Base-by-base conservation (phyloP, 2,888 invertebrate genomes). In the Cremastinae sp. region DNA sequence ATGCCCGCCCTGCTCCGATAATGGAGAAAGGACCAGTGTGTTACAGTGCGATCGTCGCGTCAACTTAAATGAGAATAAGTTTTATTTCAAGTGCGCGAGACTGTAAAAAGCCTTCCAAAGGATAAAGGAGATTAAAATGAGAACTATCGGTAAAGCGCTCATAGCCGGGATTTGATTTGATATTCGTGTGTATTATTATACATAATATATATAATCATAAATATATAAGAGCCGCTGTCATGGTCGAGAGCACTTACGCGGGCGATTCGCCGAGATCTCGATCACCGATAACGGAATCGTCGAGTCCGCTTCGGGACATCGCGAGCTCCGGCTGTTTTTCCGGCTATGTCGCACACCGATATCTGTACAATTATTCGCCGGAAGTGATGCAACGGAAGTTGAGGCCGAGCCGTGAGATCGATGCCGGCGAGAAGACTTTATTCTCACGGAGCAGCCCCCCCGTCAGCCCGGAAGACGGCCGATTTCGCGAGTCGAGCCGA, bases 231-330 rank as follows among this genome's bases (percentile, higher is more conserved):
- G 9, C 8, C 41, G 41, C 9, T 41, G 28, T 28, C 2, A 89
- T 89, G 89, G 89, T 89, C 81, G 89, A 89, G 75, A 89, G 89
- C 76, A 85, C 81, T 54, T 88, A 87, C 78, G 84, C 85, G 66
- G 85, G 87, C 82, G 89, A 89, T 65, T 86, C 88, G 59, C 86
- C 87, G 22, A 82, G 87, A 83, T 88, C 89, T 78, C 86, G 87
- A 79, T 89, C 89, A 54, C 88, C 89, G 79, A 87, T 89, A 86
- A 87, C 87, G 73, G 89, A 89, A 75, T 85, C 88, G 3, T 85
- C 88, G 74, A 86, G 87, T 79, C 87, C 89, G 10, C 80, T 87
- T 8, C 79, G 77, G 51, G 86, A 86, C 72, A 84, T 84, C 79
- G 83, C 85, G 58, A 82, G 84, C 66, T 85, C 82, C 0, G 28